Evolutionary conservation across 2,113 vertebrate genomes (phyloP).

Genomic region (Python bivittatus): DNA sequence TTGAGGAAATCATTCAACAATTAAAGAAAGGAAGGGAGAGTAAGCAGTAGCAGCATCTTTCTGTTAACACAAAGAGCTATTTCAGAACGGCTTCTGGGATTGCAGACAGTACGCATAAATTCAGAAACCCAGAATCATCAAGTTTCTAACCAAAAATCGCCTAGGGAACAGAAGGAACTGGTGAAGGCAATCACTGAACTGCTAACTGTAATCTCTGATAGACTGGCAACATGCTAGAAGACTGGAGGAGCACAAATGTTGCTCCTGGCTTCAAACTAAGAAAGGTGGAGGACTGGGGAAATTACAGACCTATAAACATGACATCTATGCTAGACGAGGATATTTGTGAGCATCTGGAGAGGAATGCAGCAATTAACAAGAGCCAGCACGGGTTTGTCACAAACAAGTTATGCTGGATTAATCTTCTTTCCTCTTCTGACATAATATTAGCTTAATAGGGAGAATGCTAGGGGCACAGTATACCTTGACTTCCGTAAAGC

Average conservation of each 20-base stretch:
- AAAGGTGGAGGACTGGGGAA: neutral
- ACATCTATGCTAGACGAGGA: neutral
- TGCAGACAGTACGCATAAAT: neutral
- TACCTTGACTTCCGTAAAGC: neutral
- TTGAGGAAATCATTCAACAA: neutral
- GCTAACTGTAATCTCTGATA: neutral
- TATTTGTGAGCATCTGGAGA: neutral
- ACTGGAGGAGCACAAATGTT: neutral
- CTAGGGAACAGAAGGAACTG: neutral
- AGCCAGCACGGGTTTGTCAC: neutral
- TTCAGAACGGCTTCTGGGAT: neutral
- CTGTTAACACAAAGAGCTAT: neutral
- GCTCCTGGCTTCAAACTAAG: neutral
- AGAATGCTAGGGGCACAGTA: neutral
- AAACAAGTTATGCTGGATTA: neutral
- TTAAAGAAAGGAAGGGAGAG: neutral
- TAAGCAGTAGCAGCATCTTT: neutral
- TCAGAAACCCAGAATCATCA: neutral
- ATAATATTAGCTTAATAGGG: neutral
- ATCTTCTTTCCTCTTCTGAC: neutral
- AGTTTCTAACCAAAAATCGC: neutral
- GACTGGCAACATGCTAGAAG: neutral
- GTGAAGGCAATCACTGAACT: neutral
- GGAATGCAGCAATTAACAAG: neutral
- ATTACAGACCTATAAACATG: neutral